Evolutionary conservation across 2,888 invertebrate genomes (phyloP).

Genomic region (Cylloceria caligata): DNA sequence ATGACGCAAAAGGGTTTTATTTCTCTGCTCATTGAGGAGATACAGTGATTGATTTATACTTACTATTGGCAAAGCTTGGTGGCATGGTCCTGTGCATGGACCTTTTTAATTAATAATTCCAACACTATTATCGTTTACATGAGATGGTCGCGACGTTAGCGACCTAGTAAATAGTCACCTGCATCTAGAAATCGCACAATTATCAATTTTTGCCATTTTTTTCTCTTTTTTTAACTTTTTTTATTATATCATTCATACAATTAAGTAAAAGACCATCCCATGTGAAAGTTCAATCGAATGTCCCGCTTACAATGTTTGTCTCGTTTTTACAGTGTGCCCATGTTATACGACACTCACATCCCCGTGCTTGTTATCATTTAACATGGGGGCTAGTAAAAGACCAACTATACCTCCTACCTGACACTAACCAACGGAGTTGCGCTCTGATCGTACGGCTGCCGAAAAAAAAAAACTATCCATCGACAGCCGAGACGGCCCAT

Average conservation of each 20-base stretch:
- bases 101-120: conserved; percentile 69
- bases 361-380: conserved; percentile 77
- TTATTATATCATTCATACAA: conserved; percentile 37
- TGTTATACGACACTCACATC: conserved; percentile 73
- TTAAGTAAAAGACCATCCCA: conserved; percentile 68
- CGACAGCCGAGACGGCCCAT: conserved; percentile 55
- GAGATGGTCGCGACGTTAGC: conserved; percentile 68
- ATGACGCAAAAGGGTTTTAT: conserved; percentile 65
- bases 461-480: conserved; percentile 52
- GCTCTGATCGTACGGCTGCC: conserved; percentile 64
- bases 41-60: conserved; percentile 4
- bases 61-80: conserved; percentile 74
- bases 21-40: conserved; percentile 33
- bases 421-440: conserved; percentile 73
- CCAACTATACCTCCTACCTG: conserved; percentile 65
- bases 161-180: conserved; percentile 58
- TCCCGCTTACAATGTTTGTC: conserved; percentile 73
- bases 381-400: conserved; percentile 70
- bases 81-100: conserved; percentile 79
- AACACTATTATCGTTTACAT: conserved; percentile 66
- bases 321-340: conserved; percentile 75
- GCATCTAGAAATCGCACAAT: conserved; percentile 61
- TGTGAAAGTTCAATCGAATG: conserved; percentile 69
- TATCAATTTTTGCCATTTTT: conserved; percentile 32
- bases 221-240: neutral